Conservation (phyloP, 2,113 vertebrate genomes). For the Sinocyclocheilus anshuiensis region DNA sequence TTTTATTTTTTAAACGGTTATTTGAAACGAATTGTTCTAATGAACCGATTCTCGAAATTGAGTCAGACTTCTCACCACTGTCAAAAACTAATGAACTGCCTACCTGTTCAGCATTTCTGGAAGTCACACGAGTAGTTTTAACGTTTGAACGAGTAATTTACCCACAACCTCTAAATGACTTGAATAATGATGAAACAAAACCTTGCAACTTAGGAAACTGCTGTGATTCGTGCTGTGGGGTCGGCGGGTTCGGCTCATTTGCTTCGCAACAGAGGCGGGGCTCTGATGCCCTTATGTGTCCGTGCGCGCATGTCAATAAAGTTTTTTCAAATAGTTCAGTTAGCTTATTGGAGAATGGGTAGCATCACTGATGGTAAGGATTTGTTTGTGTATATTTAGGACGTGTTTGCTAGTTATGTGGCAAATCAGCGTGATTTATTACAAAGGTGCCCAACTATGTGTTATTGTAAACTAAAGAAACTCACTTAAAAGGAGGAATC, state of each 20-base stretch:
- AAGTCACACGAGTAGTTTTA: background rate
- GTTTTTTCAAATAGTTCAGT: slow-evolving; percentile 50
- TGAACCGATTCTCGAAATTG: background rate
- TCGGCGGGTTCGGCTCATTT: slow-evolving; percentile 15
- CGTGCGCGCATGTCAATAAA: slow-evolving; percentile 63
- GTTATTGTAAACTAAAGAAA: background rate
- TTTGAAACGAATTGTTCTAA: background rate
- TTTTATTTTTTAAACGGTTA: background rate
- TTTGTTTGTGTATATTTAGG: background rate
- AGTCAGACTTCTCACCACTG: background rate
- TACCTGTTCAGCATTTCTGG: background rate
- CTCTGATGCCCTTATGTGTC: slow-evolving; percentile 2
- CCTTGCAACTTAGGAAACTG: too few relatives aligned
- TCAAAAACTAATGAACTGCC: background rate
- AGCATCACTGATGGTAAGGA: slow-evolving; percentile 88
- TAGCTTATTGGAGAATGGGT: slow-evolving; percentile 75
- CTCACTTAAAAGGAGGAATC: background rate
- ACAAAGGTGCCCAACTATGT: background rate
- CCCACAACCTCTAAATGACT: too few relatives aligned
- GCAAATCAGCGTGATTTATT: background rate
- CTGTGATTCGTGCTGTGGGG: background rate
- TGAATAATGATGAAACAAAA: background rate
- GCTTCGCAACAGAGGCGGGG: slow-evolving; percentile 43
- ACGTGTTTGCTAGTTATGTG: background rate
- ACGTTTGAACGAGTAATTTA: background rate